A percentile compares a stretch with the other conserved stretches of the same genome.
These are phyloP conservation scores for Pseudomyrmex pallidus DNA, from an alignment of 1,140 invertebrate genomes.

Conservation along the genomic window DNA sequence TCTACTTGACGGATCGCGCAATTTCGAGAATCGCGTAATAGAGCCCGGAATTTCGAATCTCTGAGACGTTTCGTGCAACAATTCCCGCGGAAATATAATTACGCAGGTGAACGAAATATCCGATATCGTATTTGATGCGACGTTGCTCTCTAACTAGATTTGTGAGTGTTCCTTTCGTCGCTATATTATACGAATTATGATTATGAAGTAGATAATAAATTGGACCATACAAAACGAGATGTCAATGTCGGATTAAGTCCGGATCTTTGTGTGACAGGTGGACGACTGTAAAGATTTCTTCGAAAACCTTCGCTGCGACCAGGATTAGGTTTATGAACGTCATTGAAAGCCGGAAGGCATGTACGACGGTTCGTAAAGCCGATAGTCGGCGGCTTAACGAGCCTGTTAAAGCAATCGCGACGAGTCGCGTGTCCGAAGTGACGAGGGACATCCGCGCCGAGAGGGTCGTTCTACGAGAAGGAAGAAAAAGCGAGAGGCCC, in stretches of 20 bases:
- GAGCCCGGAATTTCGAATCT: slow-evolving; percentile 16
- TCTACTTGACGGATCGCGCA: background rate
- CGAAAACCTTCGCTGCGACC: slow-evolving; percentile 15
- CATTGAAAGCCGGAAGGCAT: slow-evolving; percentile 51
- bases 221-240: background rate
- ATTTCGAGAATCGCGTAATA: slow-evolving; percentile 33
- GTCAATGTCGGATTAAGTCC: slow-evolving; percentile 8
- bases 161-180: background rate
- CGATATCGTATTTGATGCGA: background rate
- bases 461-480: background rate
- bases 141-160: background rate
- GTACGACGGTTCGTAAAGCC: slow-evolving; percentile 51
- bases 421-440: slow-evolving; percentile 56
- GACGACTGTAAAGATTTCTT: slow-evolving; percentile 9
- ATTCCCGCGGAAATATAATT: background rate
- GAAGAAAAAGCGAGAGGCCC: background rate
- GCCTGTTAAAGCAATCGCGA: slow-evolving; percentile 54
- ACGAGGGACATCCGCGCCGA: slow-evolving; percentile 42
- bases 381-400: slow-evolving; percentile 54
- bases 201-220: background rate
- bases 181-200: background rate
- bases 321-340: slow-evolving; percentile 30
- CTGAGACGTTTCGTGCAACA: slow-evolving; percentile 15
- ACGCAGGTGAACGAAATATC: slow-evolving; percentile 2
- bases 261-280: slow-evolving; percentile 15